A percentile compares a stretch with the other conserved stretches of the same genome.
Evolutionary conservation across 2,113 vertebrate genomes (phyloP).

Genomic region (Onychorhynchus coronatus): DNA sequence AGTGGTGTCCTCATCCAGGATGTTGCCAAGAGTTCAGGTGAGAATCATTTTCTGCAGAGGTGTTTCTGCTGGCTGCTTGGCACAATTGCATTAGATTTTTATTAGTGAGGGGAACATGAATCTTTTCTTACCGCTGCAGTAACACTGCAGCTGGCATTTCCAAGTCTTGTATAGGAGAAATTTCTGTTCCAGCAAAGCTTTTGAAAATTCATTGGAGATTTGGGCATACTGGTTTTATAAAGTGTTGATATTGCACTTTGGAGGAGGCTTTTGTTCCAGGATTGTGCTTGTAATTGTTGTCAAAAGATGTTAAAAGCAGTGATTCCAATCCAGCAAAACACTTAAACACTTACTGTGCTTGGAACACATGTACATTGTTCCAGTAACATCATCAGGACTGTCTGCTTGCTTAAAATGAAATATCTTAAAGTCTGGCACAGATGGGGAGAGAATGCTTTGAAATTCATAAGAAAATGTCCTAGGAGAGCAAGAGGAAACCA

Average conservation of each 20-base stretch:
- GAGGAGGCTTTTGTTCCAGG: background rate
- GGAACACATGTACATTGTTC: background rate
- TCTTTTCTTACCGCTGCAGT: background rate
- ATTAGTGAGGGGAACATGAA: background rate
- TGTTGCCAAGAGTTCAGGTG: background rate
- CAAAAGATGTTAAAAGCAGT: conserved; percentile 2
- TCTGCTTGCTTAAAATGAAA: background rate
- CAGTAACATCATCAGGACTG: background rate
- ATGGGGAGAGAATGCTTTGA: background rate
- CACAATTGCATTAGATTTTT: background rate
- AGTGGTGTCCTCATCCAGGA: background rate
- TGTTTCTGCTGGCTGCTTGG: background rate
- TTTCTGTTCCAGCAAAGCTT: conserved; percentile 15
- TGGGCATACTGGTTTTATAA: background rate
- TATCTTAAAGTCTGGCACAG: background rate
- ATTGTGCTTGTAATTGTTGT: conserved; percentile 10
- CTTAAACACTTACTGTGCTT: background rate
- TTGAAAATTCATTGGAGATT: background rate
- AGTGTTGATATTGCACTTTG: background rate
- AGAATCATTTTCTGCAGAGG: background rate
- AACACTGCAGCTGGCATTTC: background rate
- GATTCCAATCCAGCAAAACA: conserved; percentile 33
- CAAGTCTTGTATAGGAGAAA: background rate
- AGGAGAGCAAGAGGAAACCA: background rate
- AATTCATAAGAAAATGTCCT: background rate